Evolutionary conservation across 2,888 invertebrate genomes (phyloP).

Genomic region (Tholera decimalis): DNA sequence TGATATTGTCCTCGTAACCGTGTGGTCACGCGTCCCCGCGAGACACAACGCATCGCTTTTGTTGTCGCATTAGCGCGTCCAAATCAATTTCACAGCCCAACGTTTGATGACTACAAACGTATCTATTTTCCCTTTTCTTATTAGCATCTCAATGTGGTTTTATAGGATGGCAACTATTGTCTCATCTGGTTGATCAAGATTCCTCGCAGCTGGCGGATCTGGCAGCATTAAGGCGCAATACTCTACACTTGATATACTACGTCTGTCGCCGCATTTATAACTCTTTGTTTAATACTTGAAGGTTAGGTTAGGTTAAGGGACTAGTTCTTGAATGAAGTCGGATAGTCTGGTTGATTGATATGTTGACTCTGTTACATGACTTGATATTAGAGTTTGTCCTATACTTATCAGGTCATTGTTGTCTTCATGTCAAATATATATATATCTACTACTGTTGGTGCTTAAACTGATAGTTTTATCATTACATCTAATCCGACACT

Average conservation of each 20-base stretch:
- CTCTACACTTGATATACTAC: slow-evolving; percentile 9
- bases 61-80: slow-evolving; percentile 75
- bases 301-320: no score
- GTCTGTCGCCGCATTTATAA: background rate
- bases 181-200: slow-evolving; percentile 60
- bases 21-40: slow-evolving; percentile 80
- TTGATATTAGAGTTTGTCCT: background rate
- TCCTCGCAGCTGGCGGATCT: slow-evolving; percentile 41
- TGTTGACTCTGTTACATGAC: background rate
- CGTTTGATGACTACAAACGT: slow-evolving; percentile 72
- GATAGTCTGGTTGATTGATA: background rate
- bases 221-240: slow-evolving; percentile 37
- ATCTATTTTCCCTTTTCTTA: slow-evolving; percentile 81
- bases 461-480: slow-evolving; percentile 44
- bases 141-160: slow-evolving; percentile 77
- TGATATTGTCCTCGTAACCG: slow-evolving; percentile 77
- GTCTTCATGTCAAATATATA: slow-evolving; percentile 21
- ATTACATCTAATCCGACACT: slow-evolving; percentile 36
- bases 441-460: slow-evolving; percentile 26
- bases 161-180: slow-evolving; percentile 64
- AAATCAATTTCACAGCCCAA: slow-evolving; percentile 85
- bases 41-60: slow-evolving; percentile 76
- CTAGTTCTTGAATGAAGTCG: slow-evolving; percentile 11
- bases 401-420: slow-evolving; percentile 27
- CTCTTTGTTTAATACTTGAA: slow-evolving; percentile 4